Percentiles rank a stretch among this genome's conserved stretches.
Evolutionary conservation across 2,888 invertebrate genomes (phyloP).

Genomic region (Nephrotoma guestfalica): DNA sequence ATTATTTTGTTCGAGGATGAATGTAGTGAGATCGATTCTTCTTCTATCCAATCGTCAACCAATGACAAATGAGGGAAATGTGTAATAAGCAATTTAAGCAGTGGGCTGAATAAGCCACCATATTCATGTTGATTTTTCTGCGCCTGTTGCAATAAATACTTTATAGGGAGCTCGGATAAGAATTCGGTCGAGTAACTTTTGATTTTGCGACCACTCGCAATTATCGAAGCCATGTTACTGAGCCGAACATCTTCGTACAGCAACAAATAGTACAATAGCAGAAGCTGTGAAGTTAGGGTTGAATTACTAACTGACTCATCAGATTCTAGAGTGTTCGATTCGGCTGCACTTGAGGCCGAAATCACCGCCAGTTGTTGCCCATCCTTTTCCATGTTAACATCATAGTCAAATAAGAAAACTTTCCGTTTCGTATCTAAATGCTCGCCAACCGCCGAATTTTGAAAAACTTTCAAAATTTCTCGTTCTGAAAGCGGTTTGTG

Average conservation of each 20-base stretch:
- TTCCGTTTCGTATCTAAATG: conserved; percentile 46
- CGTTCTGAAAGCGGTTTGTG: conserved; percentile 85
- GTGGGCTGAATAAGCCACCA: conserved; percentile 77
- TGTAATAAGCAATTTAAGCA: conserved; percentile 72
- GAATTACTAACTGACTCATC: conserved; percentile 28
- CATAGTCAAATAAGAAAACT: conserved; percentile 13
- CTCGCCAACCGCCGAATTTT: conserved; percentile 60
- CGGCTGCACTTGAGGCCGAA: conserved; percentile 10
- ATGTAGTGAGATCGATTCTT: conserved; percentile 15
- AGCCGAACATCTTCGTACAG: conserved; percentile 84
- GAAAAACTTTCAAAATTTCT: conserved; percentile 73
- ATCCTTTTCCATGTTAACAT: conserved; percentile 7
- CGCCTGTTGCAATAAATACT: conserved; percentile 82
- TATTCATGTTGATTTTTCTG: conserved; percentile 85
- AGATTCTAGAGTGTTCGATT: conserved; percentile 31
- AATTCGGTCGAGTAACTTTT: conserved; percentile 79
- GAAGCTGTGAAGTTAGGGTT: conserved; percentile 69
- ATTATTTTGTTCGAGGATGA: conserved; percentile 31
- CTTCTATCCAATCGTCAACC: conserved; percentile 89
- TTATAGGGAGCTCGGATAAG: conserved; percentile 81
- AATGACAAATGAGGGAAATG: conserved; percentile 92
- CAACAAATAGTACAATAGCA: conserved; percentile 81
- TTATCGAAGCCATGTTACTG: conserved; percentile 49
- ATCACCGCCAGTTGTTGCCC: background rate
- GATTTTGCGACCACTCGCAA: conserved; percentile 54